Conservation (phyloP, 2,888 invertebrate genomes). For the Volucella bombylans region DNA sequence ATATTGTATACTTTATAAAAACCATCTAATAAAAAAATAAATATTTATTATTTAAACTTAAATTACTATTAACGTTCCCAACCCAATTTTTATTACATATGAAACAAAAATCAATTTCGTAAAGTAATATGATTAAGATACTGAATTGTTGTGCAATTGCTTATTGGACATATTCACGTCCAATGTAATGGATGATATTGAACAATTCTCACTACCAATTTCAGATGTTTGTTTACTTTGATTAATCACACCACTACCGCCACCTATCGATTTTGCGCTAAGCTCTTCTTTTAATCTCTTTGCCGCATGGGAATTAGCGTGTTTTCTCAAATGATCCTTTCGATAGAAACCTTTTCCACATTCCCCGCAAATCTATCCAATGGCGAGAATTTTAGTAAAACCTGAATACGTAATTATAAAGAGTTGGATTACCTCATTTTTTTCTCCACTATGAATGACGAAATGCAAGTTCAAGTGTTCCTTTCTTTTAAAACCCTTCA, state of each 20-base stretch:
- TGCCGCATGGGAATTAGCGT: conserved; percentile 90
- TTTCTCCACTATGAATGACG: conserved; percentile 92
- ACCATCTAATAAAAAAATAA: conserved; percentile 51
- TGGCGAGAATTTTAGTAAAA: not conserved
- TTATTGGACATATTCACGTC: conserved; percentile 54
- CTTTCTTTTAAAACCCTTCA: conserved; percentile 91
- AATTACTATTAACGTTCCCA: conserved; percentile 64
- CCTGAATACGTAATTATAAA: no score
- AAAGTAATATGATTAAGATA: conserved; percentile 50
- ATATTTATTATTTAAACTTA: conserved; percentile 58
- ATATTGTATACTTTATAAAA: conserved; percentile 23
- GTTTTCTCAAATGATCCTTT: conserved; percentile 91
- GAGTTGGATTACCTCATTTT: conserved; percentile 85
- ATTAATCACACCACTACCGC: conserved; percentile 27
- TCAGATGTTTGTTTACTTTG: conserved; percentile 56
- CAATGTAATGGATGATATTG: conserved; percentile 61
- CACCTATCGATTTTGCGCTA: conserved; percentile 54
- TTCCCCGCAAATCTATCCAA: conserved; percentile 77
- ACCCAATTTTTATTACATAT: conserved; percentile 70
- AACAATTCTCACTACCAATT: conserved; percentile 54
- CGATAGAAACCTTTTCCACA: conserved; percentile 86
- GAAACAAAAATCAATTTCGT: conserved; percentile 58
- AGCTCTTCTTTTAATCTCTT: conserved; percentile 88
- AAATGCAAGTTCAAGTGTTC: conserved; percentile 92
- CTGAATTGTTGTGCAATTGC: conserved; percentile 56